Conservation (phyloP, 2,113 vertebrate genomes). For the Oenanthe melanoleuca region DNA sequence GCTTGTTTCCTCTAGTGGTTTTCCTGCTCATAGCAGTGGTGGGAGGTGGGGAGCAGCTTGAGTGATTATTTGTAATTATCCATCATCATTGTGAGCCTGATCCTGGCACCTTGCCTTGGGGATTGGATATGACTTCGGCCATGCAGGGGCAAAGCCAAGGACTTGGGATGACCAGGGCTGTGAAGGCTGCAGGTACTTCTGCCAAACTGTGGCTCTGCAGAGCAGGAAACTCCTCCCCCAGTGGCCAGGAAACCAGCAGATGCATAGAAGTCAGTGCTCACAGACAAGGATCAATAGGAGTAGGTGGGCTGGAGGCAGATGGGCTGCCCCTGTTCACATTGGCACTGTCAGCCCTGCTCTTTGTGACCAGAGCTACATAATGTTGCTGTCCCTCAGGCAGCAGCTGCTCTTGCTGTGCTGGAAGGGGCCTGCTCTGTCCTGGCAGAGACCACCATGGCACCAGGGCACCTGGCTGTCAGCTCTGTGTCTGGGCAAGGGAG, state of each 20-base stretch:
- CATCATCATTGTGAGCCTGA: background rate
- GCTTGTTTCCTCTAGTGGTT: background rate
- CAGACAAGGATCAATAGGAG: background rate
- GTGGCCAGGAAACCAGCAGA: background rate
- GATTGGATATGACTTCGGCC: background rate
- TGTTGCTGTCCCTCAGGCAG: background rate
- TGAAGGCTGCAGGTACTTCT: background rate
- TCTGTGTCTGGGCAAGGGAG: background rate
- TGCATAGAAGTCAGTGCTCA: background rate
- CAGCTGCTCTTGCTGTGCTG: background rate
- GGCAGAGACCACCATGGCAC: background rate
- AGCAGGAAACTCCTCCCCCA: background rate
- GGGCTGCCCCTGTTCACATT: background rate
- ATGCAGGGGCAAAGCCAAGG: background rate
- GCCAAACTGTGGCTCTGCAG: background rate
- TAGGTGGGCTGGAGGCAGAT: background rate
- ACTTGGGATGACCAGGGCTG: rapidly evolving
- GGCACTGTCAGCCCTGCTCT: background rate
- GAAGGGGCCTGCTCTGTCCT: background rate
- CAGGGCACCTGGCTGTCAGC: background rate
- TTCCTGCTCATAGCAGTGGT: background rate
- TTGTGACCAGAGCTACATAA: background rate
- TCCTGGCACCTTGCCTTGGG: background rate
- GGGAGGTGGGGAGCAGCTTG: background rate
- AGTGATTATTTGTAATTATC: background rate